phyloP scores from a whole-genome alignment of 1,140 invertebrate species.

The Drosophila rhopaloa region DNA sequence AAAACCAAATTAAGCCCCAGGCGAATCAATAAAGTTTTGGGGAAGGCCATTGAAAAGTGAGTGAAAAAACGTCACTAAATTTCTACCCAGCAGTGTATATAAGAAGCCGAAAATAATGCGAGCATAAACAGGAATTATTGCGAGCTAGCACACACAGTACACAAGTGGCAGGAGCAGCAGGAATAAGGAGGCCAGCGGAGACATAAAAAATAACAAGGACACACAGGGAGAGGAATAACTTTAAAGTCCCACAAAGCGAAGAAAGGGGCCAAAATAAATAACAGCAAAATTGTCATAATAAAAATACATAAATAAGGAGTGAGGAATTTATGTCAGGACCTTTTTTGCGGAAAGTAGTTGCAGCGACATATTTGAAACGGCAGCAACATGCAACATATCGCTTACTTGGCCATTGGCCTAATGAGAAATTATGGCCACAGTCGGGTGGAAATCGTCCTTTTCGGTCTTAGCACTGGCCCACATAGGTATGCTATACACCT shows the following conservation, averaged over 20 bases:
- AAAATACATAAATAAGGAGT: constrained; percentile 71
- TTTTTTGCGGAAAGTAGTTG: constrained; percentile 7
- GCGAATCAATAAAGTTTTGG: background rate
- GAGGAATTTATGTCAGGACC: constrained; percentile 53
- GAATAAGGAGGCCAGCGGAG: constrained; percentile 33
- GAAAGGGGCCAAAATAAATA: constrained; percentile 38
- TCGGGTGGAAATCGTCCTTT: constrained; percentile 32
- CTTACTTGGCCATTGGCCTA: constrained; percentile 71
- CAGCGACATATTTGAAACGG: constrained; percentile 5
- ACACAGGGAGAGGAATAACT: constrained; percentile 21
- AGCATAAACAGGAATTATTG: constrained; percentile 79
- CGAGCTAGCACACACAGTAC: constrained; percentile 42
- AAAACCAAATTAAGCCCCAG: background rate
- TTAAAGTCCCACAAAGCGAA: constrained; percentile 47
- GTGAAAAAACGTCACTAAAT: background rate
- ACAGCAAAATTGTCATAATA: constrained; percentile 73
- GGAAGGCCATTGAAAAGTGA: background rate
- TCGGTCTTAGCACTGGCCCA: constrained; percentile 20
- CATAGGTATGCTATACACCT: constrained; percentile 48
- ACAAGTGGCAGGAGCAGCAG: constrained; percentile 4
- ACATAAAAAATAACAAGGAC: constrained; percentile 45
- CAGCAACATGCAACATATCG: constrained; percentile 45
- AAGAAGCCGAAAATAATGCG: constrained; percentile 70
- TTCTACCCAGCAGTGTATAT: constrained; percentile 16
- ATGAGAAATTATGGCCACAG: constrained; percentile 69